Evolutionary conservation across 2,888 invertebrate species (phyloP), one percentile per base, ranked within the genome.

Genomic region (Thereva unica): DNA sequence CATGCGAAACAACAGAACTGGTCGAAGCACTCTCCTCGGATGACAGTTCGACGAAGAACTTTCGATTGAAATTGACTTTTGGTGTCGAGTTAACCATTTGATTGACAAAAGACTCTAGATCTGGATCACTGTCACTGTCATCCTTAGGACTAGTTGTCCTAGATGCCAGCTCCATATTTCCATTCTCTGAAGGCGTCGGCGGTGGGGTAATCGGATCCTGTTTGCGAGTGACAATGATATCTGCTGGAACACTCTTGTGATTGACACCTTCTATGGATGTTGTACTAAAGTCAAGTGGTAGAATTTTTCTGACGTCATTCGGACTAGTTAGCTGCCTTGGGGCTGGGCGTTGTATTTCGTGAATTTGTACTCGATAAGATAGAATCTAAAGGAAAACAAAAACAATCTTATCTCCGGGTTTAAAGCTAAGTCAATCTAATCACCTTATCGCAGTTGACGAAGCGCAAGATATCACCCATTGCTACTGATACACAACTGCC

Each of bases 401-500:
- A n/a, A 10, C 9, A 7, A 40, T 40, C 40, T 40, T 23, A 35
- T 57, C 5, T 6, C 23, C 5, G 37, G 9, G 3, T 37, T 34
- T 34, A 3, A 35, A 4, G 34, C n/a, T 63, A 41, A 50, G 34
- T 55, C 37, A 12, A 12, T 37, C 7, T 6, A 66, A 70, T 70
- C 52, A 80, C 80, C 75, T 76, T 76, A 1, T 77, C 75, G 4
- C 35, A 34, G 67, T 75, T 74, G 65, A 75, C 75, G 57, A 80
- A 78, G 63, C 79, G 75, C 3, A 76, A 68, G 41, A 80, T 69
- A 64, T 80, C 80, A n/a, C 68, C 70, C 0, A 78, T 57, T 3
- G 71, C 61, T 53, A 80, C 74, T 66, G 73, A 75, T n/a, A 78
- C 78, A 65, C 80, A 80, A 9, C 77, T 78, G 55, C 80, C 80